Base-by-base conservation (phyloP, 2,888 invertebrate genomes). In the Sphaeridia pumilis region DNA sequence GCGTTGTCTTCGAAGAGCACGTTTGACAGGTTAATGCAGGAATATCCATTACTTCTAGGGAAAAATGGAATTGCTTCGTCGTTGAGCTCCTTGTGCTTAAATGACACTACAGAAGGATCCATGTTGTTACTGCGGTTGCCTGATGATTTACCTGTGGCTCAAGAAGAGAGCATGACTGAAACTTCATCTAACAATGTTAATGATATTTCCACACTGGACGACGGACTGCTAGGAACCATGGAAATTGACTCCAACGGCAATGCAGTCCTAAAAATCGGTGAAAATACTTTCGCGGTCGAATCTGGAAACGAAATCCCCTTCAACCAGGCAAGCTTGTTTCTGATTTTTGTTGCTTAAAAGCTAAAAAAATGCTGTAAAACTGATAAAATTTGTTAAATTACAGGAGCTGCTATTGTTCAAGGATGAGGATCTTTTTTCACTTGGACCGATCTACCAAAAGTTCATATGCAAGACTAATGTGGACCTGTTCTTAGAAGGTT, bases 61-160 rank as follows among this genome's bases (percentile, higher is more conserved):
- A 17, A 36, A 17, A 36, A 20, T 36, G 24, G 27, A 17, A 1
- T 10, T 38, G 21, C 12, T 41, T 12, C 21, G 41, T 25, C 21
- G 27, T 2, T 38, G 25, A 24, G 20, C 24, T 2, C 36, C 21
- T 26, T 52, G 46, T 56, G 55, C 62, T 2, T 46, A 55, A 14
- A 41, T 49, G n/a, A 43, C 52, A 26, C 50, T 52, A 2, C 27
- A 43, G 7, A 52, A 7, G 63, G 60, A 10, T 56, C 54, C 2
- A 12, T 63, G 25, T 46, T 58, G 1, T 55, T 56, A 20, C 49
- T 63, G 28, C 61, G 61, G 46, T 43, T 63, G 25, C 63, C 63
- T 3, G 58, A 57, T 28, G 49, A 58, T 10, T 56, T 63, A 22
- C 63, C 63, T 3, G 41, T 61, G 14, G 46, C 52, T 3, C 38